Conservation (phyloP, 2,113 vertebrate species). For the Atlantisia rogersi region DNA sequence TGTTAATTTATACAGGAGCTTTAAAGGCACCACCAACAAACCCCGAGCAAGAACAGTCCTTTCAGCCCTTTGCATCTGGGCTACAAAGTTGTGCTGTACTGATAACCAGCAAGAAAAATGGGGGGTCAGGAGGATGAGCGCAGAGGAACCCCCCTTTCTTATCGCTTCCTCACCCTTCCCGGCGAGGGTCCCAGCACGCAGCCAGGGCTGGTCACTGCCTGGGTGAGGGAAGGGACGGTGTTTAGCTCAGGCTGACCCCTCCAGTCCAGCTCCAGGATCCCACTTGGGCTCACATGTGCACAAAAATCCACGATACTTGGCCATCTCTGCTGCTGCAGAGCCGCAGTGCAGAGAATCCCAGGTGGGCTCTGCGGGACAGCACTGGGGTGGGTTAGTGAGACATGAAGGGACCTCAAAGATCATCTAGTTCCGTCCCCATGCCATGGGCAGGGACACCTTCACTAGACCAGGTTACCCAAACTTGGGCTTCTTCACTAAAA, state of each 20-base stretch:
- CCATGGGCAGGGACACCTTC: no score
- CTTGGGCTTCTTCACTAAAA: no score
- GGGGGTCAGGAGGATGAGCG: not conserved
- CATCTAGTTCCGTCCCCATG: no score
- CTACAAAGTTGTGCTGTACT: not conserved
- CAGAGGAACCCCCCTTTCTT: rapidly evolving
- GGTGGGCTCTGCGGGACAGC: not conserved
- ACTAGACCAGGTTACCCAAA: no score
- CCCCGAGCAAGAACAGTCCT: not conserved
- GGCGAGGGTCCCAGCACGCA: rapidly evolving
- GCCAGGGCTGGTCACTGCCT: not conserved
- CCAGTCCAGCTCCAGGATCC: not conserved
- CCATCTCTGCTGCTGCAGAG: not conserved
- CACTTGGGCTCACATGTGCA: rapidly evolving
- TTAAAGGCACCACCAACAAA: not conserved
- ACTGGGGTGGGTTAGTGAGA: no score
- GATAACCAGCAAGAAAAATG: not conserved
- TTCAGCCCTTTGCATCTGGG: not conserved
- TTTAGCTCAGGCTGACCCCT: not conserved
- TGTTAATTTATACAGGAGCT: not conserved
- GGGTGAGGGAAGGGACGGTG: not conserved
- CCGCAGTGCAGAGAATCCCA: not conserved
- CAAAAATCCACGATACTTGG: not conserved
- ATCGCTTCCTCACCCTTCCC: not conserved
- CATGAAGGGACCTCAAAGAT: no score